Evolutionary conservation across 2,888 invertebrate species (phyloP).

Genomic region (Automeris io): DNA sequence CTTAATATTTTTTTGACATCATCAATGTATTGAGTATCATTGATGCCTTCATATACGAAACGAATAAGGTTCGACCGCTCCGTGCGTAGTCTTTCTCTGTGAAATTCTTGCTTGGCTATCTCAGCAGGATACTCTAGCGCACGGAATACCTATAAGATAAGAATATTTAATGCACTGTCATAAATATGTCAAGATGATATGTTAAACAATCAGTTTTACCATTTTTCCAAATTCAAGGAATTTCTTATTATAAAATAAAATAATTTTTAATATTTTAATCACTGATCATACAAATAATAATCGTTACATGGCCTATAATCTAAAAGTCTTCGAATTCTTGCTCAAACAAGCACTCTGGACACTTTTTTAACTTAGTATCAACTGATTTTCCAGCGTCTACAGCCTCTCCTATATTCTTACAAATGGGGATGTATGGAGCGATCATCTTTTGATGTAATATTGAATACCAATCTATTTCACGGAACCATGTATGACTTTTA

Average conservation of each 20-base stretch:
- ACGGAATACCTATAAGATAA: constrained; percentile 81
- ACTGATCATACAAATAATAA: constrained; percentile 3
- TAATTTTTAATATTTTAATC: constrained; percentile 4
- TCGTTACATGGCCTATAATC: not conserved
- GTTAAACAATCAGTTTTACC: too few species aligned
- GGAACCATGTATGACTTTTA: constrained; percentile 93
- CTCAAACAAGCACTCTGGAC: constrained; percentile 68
- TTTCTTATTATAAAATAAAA: too few species aligned
- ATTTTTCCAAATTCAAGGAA: too few species aligned
- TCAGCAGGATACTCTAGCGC: constrained; percentile 88
- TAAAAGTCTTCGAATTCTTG: constrained; percentile 83
- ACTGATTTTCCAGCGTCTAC: constrained; percentile 80
- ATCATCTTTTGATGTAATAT: constrained; percentile 84
- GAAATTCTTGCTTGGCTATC: constrained; percentile 79
- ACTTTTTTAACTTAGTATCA: constrained; percentile 64
- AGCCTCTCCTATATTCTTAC: constrained; percentile 75
- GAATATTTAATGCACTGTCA: not conserved
- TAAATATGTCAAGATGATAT: too few species aligned
- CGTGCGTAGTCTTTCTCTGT: constrained; percentile 76
- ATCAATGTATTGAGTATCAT: constrained; percentile 71
- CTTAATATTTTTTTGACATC: constrained; percentile 71
- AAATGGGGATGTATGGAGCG: constrained; percentile 78
- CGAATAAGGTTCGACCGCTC: constrained; percentile 77
- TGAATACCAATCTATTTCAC: constrained; percentile 86
- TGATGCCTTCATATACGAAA: constrained; percentile 77